Evolutionary conservation across 2,797 vertebrate genomes (phyloP).

Genomic region (Cynopterus sphinx): DNA sequence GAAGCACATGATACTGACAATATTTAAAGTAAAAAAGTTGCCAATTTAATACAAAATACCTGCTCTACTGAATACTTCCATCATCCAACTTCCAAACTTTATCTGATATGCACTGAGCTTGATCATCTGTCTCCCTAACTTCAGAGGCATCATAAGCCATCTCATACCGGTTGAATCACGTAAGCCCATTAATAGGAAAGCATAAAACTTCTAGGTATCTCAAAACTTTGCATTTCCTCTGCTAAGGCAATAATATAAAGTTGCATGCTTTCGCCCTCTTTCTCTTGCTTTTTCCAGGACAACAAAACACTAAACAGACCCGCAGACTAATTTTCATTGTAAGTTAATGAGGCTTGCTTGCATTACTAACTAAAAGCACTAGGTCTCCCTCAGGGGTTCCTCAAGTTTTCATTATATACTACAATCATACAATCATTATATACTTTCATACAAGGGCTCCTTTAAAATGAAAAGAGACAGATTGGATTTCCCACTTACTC

Average conservation of each 20-base stretch:
- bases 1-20: not conserved
- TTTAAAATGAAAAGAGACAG: not conserved
- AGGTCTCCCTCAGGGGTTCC: not conserved
- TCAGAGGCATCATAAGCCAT: not conserved
- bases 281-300: not conserved
- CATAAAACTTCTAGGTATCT: not conserved
- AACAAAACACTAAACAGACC: not conserved
- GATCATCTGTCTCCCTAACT: not conserved
- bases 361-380: slow-evolving; percentile 1
- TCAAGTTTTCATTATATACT: not conserved
- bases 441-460: not conserved
- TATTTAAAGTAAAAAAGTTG: not conserved
- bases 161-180: not conserved
- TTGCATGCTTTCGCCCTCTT: not conserved
- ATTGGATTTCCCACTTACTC: slow-evolving; percentile 5
- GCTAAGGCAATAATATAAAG: not conserved
- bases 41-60: not conserved
- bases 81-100: not conserved
- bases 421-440: too few relatives aligned
- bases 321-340: not conserved
- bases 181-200: not conserved
- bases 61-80: not conserved
- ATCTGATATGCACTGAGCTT: not conserved
- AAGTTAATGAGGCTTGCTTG: not conserved
- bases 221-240: not conserved